Conservation (phyloP, 1,140 invertebrate species). For the Drosophila baimaii region DNA sequence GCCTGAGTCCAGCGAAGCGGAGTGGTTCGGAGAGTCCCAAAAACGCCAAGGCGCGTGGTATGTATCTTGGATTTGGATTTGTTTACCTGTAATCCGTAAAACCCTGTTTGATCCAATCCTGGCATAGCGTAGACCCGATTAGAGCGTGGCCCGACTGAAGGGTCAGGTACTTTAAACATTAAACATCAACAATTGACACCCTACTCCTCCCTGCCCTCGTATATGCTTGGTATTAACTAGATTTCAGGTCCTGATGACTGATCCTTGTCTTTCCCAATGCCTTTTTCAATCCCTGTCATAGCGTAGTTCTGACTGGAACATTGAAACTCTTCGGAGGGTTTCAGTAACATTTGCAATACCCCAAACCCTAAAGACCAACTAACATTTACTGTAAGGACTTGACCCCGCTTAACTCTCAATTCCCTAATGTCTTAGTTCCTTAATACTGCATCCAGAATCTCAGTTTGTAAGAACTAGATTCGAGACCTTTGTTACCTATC, state of each 20-base stretch:
- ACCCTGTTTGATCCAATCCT: neutral
- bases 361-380: neutral
- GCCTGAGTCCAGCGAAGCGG: conserved; percentile 92
- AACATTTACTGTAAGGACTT: neutral
- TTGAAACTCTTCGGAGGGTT: neutral
- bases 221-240: no score
- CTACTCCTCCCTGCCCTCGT: no score
- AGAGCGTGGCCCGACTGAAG: neutral
- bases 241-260: neutral
- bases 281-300: neutral
- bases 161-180: neutral
- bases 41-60: conserved; percentile 80
- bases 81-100: neutral
- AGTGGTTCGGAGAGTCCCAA: conserved; percentile 90
- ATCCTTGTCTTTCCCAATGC: neutral
- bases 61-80: conserved; percentile 20
- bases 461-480: no score
- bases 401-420: neutral
- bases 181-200: neutral
- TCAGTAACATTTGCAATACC: neutral
- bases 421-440: neutral
- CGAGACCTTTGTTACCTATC: no score
- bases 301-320: neutral
- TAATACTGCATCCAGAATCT: neutral
- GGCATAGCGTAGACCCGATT: conserved; percentile 18